A percentile compares a stretch with the other conserved stretches of the same genome.
Evolutionary conservation across 2,113 vertebrate genomes (phyloP).

Genomic region (Cacatua alba): DNA sequence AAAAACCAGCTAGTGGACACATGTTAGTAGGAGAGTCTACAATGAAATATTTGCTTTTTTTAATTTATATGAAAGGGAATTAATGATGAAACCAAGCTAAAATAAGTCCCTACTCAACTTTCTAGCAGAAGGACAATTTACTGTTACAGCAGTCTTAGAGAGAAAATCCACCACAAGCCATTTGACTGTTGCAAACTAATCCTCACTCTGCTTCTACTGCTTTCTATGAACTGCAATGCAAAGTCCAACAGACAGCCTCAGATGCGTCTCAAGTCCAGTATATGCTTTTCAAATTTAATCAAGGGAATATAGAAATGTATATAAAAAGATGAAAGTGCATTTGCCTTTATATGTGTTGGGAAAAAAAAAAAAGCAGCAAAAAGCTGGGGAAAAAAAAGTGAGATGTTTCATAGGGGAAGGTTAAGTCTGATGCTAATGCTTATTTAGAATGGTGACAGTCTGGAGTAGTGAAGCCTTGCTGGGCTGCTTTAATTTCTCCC

Average conservation of each 20-base stretch:
- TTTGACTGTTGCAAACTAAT: constrained; percentile 84
- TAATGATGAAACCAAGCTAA: constrained; percentile 38
- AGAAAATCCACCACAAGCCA: constrained; percentile 73
- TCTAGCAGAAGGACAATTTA: background rate
- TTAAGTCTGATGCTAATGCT: constrained; percentile 94
- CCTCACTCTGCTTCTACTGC: constrained; percentile 54
- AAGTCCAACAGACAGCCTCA: constrained; percentile 65
- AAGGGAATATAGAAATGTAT: constrained; percentile 73
- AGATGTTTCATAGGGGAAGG: constrained; percentile 86
- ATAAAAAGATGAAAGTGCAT: constrained; percentile 80
- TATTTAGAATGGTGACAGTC: constrained; percentile 93
- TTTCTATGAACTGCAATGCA: constrained; percentile 68
- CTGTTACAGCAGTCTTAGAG: constrained; percentile 19
- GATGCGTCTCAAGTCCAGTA: constrained; percentile 77
- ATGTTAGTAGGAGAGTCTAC: background rate
- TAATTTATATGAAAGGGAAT: constrained; percentile 5
- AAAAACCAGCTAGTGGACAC: background rate
- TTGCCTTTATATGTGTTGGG: constrained; percentile 62
- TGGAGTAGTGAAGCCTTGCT: constrained; percentile 82
- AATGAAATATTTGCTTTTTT: constrained; percentile 20
- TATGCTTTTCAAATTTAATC: constrained; percentile 78
- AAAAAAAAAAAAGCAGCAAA: constrained; percentile 48
- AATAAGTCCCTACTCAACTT: constrained; percentile 40
- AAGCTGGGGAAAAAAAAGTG: constrained; percentile 70
- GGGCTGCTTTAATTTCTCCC: constrained; percentile 96